Evolutionary conservation across 2,888 invertebrate genomes (phyloP), one percentile per base, ranked within the genome.

Genomic region (Tubulanus polymorphus): DNA sequence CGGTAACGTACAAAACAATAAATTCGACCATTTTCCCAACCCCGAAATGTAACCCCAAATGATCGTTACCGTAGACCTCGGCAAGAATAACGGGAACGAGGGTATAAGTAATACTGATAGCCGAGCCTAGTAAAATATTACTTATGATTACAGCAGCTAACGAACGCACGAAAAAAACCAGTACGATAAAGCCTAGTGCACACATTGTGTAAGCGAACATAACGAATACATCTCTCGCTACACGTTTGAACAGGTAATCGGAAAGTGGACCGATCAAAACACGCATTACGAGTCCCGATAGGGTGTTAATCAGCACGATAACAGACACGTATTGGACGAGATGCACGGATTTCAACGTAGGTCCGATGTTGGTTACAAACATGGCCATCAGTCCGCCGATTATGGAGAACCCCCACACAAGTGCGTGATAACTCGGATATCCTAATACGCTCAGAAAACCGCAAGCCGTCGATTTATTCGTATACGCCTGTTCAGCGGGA

Each of bases 11-110:
- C n/a, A n/a, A n/a, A n/a, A n/a, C n/a, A n/a, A n/a, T n/a, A n/a
- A n/a, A n/a, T n/a, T 41, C 41, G 15, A 41, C 18, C 6, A 41
- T 41, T 41, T 41, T 41, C 3, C 18, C 6, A 8, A 41, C 23
- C 5, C 41, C 41, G 23, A 41, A 41, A 15, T 41, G 41, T 41
- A 41, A 41, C 18, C 41, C 41, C 23, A 41, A 41, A 41, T 41
- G 41, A 41, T 8, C 5, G 6, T 18, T 41, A 20, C 41, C 41
- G 15, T 20, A 41, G 15, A 20, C 20, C 23, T 41, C 41, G 41
- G 20, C 23, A 15, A 41, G 41, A 41, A 41, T 41, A 18, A 23
- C 23, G 18, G 41, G 18, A 20, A 18, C 41, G 41, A 41, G 23
- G 6, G 41, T 41, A 23, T 41, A 41, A 15, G 41, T 20, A 15